Base-by-base conservation (phyloP, 1,140 invertebrate species). In the Limonius californicus region DNA sequence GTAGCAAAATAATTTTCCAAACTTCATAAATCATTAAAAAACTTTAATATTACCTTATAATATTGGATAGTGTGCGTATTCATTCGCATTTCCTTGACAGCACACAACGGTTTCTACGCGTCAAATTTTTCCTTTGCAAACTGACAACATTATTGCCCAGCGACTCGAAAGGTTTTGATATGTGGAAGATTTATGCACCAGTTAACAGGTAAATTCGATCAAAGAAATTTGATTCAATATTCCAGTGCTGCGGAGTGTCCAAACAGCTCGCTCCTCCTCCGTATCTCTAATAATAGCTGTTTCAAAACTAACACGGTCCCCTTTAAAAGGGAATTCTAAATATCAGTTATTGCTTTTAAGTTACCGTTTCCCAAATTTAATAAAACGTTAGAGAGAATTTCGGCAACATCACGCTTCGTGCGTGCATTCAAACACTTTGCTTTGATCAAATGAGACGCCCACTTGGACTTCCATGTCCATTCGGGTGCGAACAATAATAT, bases 371-470 rank as follows among this genome's bases (percentile, higher is more conserved):
- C 3, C 3, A 39, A 39, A 39, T 39, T 39, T 39, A 39, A 39
- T 27, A 27, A 27, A 27, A 27, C 23, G 23, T 39, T 39, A 9
- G 35, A 14, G 2, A 39, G n/a, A 39, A 39, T 14, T 12, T 39
- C 8, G 35, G 8, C 35, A 39, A 39, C 35, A 2, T 39, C n/a
- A 39, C 35, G n/a, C 35, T 39, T 39, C n/a, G n/a, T 39, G 8
- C n/a, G 8, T 12, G n/a, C 67, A 64, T 64, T 66, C 60, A 59
- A 56, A 62, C 60, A 61, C 61, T 63, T 56, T 66, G 61, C 67
- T 68, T 68, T 68, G 67, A 68, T 68, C 67, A 66, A 68, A 68
- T 66, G 63, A 68, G 53, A 39, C 35, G 30, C 65, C 59, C 61
- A 58, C 53, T 57, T 66, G 54, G 61, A 43, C 35, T 39, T 39